Evolutionary conservation across 2,888 invertebrate species (phyloP).

Genomic region (Scelioninae gen. 2): DNA sequence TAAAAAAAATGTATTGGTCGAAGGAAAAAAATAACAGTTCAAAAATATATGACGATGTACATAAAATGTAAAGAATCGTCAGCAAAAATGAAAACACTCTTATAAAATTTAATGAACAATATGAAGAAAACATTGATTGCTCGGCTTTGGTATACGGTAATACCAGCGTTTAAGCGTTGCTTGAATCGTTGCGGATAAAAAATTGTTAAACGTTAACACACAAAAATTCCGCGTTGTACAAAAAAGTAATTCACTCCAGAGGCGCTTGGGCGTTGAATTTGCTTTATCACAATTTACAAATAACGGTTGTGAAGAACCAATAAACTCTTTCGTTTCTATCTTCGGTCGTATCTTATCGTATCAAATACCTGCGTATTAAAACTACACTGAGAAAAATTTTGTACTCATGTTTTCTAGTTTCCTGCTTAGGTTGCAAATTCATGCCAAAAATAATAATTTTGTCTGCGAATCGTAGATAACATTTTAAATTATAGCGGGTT

Average conservation of each 20-base stretch:
- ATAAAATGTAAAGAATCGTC: constrained; percentile 29
- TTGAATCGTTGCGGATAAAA: constrained; percentile 11
- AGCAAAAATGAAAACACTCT: constrained; percentile 28
- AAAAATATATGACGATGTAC: constrained; percentile 2
- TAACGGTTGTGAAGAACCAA: constrained; percentile 21
- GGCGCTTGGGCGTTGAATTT: constrained; percentile 10
- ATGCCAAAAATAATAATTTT: too few species aligned
- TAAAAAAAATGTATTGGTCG: constrained; percentile 18
- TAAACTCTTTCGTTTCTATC: too few species aligned
- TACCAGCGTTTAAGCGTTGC: constrained; percentile 1
- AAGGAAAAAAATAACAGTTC: not conserved
- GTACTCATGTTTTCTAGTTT: too few species aligned
- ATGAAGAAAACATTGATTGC: not conserved
- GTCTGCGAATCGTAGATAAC: too few species aligned
- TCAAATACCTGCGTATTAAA: constrained; percentile 32
- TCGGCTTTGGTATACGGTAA: not conserved
- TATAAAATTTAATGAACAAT: constrained; percentile 31
- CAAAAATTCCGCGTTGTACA: constrained; percentile 33
- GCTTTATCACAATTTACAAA: constrained; percentile 36
- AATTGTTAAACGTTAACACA: constrained; percentile 15
- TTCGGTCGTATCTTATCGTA: constrained; percentile 4
- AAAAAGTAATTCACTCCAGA: constrained; percentile 15
- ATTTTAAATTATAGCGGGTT: too few species aligned
- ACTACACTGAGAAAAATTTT: too few species aligned
- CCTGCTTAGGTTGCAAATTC: too few species aligned